Evolutionary conservation across 1,140 invertebrate species (phyloP), one percentile per base, ranked within the genome.

Genomic region (Drosophila ananassae): DNA sequence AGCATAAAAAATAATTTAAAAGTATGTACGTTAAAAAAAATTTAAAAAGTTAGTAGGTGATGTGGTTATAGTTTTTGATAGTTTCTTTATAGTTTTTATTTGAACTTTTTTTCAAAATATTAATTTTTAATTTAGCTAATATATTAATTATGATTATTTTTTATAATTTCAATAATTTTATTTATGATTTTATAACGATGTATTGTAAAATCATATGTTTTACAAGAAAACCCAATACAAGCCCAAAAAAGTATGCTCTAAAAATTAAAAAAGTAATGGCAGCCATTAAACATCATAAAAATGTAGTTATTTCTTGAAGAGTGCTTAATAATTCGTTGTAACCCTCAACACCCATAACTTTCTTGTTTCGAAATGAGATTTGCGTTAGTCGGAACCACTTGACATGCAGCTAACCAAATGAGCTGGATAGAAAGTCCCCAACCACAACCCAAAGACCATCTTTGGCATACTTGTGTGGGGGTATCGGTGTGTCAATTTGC

Each of bases 301-400:
- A 9, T 9, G 10, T 1, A 32, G 9, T 10, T 10, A 37, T 37
- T 37, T n/a, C 12, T 4, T 0, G 3, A 39, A 69, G 71, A 10
- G 69, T 51, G 51, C 51, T 1, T 3, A 0, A 0, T 37, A 8
- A 3, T 1, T 63, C 44, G 3, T 10, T 12, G 0, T 2, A 0
- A 1, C 2, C 8, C 2, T 1, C 17, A n/a, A 3, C 21, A 9
- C 25, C 13, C 50, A 46, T 30, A 46, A 56, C 55, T 58, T 76
- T 71, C 69, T 73, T 62, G 76, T 85, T 85, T 80, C 79, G 53
- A 85, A 87, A 87, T 78, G 73, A 79, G 75, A 83, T 78, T 78
- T 77, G 59, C 79, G 63, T 72, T 77, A 60, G 69, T 64, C 59
- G 69, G 58, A 69, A 51, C 52, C 73, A 85, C 77, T 87, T 87